Evolutionary conservation across 2,113 vertebrate species (phyloP).

Genomic region (crab-eating macaque (Macaca fascicularis)): DNA sequence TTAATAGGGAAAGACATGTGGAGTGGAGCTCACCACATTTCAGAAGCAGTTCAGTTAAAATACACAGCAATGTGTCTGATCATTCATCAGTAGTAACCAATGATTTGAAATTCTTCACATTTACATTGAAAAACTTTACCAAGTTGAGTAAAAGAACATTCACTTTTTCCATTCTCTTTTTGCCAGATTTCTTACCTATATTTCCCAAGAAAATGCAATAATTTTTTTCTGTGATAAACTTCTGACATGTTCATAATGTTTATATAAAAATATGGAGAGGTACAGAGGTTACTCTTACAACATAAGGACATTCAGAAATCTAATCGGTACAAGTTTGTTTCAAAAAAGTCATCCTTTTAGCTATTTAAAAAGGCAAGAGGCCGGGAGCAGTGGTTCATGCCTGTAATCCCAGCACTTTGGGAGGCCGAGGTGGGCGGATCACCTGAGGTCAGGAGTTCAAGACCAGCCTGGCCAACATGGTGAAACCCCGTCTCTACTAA

Average conservation of each 20-base stretch:
- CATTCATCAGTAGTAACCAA: neutral
- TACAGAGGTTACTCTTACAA: neutral
- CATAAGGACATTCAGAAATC: neutral
- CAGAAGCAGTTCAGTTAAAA: neutral
- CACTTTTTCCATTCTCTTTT: neutral
- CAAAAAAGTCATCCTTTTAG: neutral
- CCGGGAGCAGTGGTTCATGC: no score
- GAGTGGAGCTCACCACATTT: neutral
- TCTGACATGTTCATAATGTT: neutral
- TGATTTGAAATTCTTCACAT: neutral
- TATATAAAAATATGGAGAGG: neutral
- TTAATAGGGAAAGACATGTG: neutral
- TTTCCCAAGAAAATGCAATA: conserved; percentile 11
- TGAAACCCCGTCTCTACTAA: no score
- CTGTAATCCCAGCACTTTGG: neutral
- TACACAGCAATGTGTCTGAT: neutral
- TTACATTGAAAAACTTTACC: neutral
- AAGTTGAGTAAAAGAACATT: conserved; percentile 7
- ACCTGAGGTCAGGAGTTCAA: no score
- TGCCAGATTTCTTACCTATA: neutral
- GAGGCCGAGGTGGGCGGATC: no score
- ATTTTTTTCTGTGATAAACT: neutral
- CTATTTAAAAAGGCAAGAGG: no score
- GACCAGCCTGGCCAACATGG: no score
- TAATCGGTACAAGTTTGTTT: neutral